Evolutionary conservation across 1,140 invertebrate genomes (phyloP).

Genomic region (Drosophila hydei): DNA sequence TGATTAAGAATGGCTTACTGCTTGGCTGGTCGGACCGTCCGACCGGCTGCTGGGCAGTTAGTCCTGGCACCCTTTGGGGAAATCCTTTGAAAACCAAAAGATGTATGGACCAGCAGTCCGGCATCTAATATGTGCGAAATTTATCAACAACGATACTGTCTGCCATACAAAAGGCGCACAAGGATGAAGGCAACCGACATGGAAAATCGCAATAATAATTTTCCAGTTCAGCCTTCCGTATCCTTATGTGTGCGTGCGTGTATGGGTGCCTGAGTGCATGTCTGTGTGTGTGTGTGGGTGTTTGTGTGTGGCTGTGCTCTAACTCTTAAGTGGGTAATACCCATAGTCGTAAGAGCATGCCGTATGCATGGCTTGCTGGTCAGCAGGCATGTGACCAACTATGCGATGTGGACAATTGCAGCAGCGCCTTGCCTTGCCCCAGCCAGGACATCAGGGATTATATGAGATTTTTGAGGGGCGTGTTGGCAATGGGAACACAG

Average conservation of each 20-base stretch:
- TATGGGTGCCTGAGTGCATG: neutral
- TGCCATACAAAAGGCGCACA: slow-evolving; percentile 33
- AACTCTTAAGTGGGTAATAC: slow-evolving; percentile 16
- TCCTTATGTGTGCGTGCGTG: neutral
- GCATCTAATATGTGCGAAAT: slow-evolving; percentile 77
- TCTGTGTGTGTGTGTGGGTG: neutral
- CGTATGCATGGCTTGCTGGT: slow-evolving; percentile 10
- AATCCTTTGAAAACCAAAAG: slow-evolving; percentile 69
- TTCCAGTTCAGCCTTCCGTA: slow-evolving; percentile 54
- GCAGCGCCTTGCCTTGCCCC: neutral
- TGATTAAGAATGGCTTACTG: slow-evolving; percentile 78
- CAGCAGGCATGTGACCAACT: slow-evolving; percentile 19
- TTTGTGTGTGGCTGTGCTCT: neutral
- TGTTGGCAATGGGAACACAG: neutral
- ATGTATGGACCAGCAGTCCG: slow-evolving; percentile 57
- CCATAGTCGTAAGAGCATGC: slow-evolving; percentile 5
- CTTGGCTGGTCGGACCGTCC: slow-evolving; percentile 6
- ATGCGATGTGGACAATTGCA: slow-evolving; percentile 35
- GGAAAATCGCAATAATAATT: slow-evolving; percentile 80
- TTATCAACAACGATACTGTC: slow-evolving; percentile 68
- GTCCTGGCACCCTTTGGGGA: slow-evolving; percentile 31
- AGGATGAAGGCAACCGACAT: slow-evolving; percentile 66
- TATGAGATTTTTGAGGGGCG: slow-evolving; percentile 13
- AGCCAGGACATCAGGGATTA: slow-evolving; percentile 4
- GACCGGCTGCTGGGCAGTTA: neutral